Conservation (phyloP, 2,888 invertebrate species). For the Ophion slaviceki region DNA sequence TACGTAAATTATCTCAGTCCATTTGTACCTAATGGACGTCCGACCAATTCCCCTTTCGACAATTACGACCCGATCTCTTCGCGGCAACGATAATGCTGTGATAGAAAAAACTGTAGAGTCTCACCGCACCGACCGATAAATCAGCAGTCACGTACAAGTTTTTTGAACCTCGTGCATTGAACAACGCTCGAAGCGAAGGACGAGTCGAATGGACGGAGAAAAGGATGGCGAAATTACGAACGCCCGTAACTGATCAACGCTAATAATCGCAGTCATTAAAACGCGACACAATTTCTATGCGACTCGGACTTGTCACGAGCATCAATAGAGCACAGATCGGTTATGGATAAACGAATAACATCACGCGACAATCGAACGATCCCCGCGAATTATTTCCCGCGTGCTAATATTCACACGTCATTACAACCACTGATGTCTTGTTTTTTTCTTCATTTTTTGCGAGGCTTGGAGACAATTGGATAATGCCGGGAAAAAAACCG, state of each 20-base stretch:
- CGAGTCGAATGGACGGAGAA: not conserved
- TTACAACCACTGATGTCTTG: not conserved
- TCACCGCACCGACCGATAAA: not conserved
- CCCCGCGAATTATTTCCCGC: slow-evolving; percentile 21
- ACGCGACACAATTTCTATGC: slow-evolving; percentile 41
- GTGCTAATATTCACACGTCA: slow-evolving; percentile 20
- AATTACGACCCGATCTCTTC: not conserved
- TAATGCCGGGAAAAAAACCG: not conserved
- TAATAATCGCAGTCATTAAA: slow-evolving; percentile 21
- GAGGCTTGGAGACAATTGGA: not conserved
- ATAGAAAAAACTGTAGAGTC: not conserved
- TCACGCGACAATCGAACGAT: slow-evolving; percentile 48
- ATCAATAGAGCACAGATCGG: slow-evolving; percentile 42
- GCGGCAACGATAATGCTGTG: not conserved
- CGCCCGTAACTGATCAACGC: not conserved
- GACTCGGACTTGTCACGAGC: slow-evolving; percentile 39
- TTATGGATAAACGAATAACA: slow-evolving; percentile 52
- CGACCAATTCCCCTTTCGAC: not conserved
- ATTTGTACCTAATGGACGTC: not conserved
- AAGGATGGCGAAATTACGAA: slow-evolving; percentile 8
- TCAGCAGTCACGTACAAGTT: slow-evolving; percentile 22
- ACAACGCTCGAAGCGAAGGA: slow-evolving; percentile 28
- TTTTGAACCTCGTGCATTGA: slow-evolving; percentile 44
- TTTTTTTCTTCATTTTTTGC: not conserved
- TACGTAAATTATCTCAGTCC: not conserved